Base-by-base conservation (phyloP, 92 coral and sea anemone species). In the Zoanthus solanderi region DNA sequence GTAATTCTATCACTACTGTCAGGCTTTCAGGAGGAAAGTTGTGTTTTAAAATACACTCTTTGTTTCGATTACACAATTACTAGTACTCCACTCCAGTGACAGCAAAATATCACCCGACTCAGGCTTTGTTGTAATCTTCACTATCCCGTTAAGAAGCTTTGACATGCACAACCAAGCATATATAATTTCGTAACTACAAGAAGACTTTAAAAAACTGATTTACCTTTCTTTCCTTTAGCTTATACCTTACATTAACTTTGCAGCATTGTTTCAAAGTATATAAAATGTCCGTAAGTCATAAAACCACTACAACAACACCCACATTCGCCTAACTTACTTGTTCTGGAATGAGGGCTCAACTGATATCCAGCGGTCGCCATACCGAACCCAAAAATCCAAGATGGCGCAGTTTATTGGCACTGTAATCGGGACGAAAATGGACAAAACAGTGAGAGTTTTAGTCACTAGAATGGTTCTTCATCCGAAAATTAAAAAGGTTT, bases 341-440 rank as follows among this genome's bases (percentile, higher is more conserved):
- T 23, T 23, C 69, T 54, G 11, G 12, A 67, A 9, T 8, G 83
- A 71, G 58, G 75, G 12, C 60, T 2, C 63, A 66, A 6, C 29
- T 63, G 61, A 3, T 7, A 2, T 50, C 66, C 85, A 81, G 85
- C 85, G 85, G 85, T 81, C 17, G 8, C 71, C 37, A 42, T 31
- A 13, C 2, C 13, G 13, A 79, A 66, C 29, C 23, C 69, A 29
- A 29, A 37, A 56, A 87, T 92, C 90, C 98, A 97, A 92, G 77
- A 97, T 97, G 99, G 99, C 99, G 96, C 99, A 97, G 95, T 97
- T 87, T 79, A 89, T 97, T 63, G 99, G 99, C 4, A 97, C 96
- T 8, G 99, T 97, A 44, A 95, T 97, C 68, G 99, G 99, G 10
- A 97, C 99, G 18, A 97, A 97, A 95, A 97, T 97, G 99, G 95